Evolutionary conservation across 2,888 invertebrate species (phyloP), one percentile per base, ranked within the genome.

Genomic region (Operophtera brumata): DNA sequence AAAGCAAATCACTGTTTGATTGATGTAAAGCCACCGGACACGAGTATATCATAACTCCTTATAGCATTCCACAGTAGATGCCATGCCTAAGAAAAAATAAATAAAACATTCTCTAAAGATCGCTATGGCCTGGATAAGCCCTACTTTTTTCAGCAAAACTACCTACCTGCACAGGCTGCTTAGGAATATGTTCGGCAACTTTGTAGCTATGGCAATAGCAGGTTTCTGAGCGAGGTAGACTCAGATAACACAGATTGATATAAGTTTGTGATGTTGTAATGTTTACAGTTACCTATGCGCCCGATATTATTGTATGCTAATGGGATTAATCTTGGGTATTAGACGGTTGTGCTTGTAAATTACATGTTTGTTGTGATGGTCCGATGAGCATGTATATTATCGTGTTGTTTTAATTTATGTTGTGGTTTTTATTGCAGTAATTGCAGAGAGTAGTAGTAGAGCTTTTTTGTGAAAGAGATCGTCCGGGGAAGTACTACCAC

Each of bases 201-300:
- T 71, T 67, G 65, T 68, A 64, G 71, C 67, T 73, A 67, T 72
- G 65, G 72, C 71, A 70, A 73, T 73, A 62, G 70, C 68, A 70
- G 63, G 61, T 65, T 61, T 76, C 73, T 73, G 70, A 73, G 69
- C 71, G 67, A 62, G 67, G 70, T 72, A 70, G 71, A 74, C 74
- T 71, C 67, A 41, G 47, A 42, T 20, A 35, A 47, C 47, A 52
- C 35, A 47, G 47, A 52, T 34, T 30, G 34, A 39, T 26, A 26
- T 34, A 40, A 47, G 60, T 57, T 62, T 58, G 49, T 60, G 70
- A 73, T 85, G 86, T 83, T 85, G 86, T 80, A 87, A 87, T 62
- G 66, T 67, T 76, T 82, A 86, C 85, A 81, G 84, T 86, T 84
- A 86, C 66, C n/a, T 70, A 65, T 64, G 69, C 67, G 65, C 54